Conservation (phyloP, 2,888 invertebrate genomes). For the Eremobia ochroleuca region DNA sequence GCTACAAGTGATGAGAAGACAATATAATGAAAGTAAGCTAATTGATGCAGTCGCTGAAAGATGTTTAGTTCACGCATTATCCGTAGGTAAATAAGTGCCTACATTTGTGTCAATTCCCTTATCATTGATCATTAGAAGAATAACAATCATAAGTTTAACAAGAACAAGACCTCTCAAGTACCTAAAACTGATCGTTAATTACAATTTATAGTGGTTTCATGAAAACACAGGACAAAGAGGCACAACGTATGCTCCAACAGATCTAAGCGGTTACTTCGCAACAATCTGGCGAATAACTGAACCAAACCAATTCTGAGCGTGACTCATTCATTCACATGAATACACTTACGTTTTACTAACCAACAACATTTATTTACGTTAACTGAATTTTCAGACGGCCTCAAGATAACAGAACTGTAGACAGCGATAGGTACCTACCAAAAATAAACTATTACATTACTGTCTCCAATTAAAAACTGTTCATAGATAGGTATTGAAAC, state of each 20-base stretch:
- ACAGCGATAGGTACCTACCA: slow-evolving; percentile 23
- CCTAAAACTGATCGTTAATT: slow-evolving; percentile 14
- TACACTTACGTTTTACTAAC: slow-evolving; percentile 81
- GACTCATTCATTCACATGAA: slow-evolving; percentile 89
- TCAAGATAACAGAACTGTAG: slow-evolving; percentile 49
- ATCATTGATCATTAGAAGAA: not conserved
- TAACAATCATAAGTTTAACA: slow-evolving; percentile 5
- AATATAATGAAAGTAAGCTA: not conserved
- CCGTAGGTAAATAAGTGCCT: not conserved
- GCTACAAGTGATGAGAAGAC: not conserved
- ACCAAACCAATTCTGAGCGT: slow-evolving; percentile 84
- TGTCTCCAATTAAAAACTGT: slow-evolving; percentile 2
- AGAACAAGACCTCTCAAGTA: slow-evolving; percentile 8
- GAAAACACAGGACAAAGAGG: slow-evolving; percentile 28
- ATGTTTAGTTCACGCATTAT: not conserved
- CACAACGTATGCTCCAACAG: slow-evolving; percentile 18
- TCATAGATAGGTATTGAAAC: not conserved
- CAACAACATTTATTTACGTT: slow-evolving; percentile 81
- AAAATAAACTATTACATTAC: not conserved
- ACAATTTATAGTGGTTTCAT: slow-evolving; percentile 11
- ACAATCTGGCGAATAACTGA: slow-evolving; percentile 82
- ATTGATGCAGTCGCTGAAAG: not conserved
- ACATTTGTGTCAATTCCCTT: not conserved
- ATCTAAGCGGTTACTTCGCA: slow-evolving; percentile 60
- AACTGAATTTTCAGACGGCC: slow-evolving; percentile 70